phyloP scores from a whole-genome alignment of 2,888 invertebrate genomes.

The Chalcosyrphus nemorum region DNA sequence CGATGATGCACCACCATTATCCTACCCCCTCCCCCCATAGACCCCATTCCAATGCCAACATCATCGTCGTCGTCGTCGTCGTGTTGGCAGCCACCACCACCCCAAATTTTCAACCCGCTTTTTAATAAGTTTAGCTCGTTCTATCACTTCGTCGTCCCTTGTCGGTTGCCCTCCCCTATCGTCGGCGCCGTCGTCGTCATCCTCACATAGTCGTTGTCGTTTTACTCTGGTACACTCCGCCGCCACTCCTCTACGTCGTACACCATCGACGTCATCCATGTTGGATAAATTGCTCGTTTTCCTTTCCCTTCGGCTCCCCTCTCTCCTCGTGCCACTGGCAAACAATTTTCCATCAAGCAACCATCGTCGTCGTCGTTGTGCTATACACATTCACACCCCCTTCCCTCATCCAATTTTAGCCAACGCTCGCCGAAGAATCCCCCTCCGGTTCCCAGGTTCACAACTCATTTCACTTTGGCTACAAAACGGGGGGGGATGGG shows the following conservation, averaged over 20 bases:
- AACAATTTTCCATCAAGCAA: constrained; percentile 67
- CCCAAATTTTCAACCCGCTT: constrained; percentile 64
- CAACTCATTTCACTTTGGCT: constrained; percentile 69
- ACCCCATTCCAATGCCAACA: background rate
- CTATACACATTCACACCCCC: constrained; percentile 33
- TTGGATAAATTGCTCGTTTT: constrained; percentile 73
- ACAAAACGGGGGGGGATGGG: constrained; percentile 9
- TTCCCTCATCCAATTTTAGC: constrained; percentile 14
- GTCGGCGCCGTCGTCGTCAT: constrained; percentile 5
- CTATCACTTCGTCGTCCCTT: constrained; percentile 55
- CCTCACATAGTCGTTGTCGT: no score
- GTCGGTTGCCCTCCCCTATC: background rate
- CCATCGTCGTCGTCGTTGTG: constrained; percentile 49
- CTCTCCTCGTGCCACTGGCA: constrained; percentile 36
- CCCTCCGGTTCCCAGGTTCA: constrained; percentile 22
- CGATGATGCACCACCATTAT: constrained; percentile 58
- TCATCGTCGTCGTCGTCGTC: constrained; percentile 5
- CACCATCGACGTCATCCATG: constrained; percentile 68
- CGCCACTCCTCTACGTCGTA: constrained; percentile 23
- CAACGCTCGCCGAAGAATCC: background rate
- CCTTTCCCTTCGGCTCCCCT: constrained; percentile 32
- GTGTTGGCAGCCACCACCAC: constrained; percentile 52
- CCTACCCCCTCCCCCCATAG: background rate
- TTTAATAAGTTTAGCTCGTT: constrained; percentile 74
- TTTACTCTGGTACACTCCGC: constrained; percentile 26